phyloP scores from a whole-genome alignment of 1,140 invertebrate species.

The Drosophila lowei region DNA sequence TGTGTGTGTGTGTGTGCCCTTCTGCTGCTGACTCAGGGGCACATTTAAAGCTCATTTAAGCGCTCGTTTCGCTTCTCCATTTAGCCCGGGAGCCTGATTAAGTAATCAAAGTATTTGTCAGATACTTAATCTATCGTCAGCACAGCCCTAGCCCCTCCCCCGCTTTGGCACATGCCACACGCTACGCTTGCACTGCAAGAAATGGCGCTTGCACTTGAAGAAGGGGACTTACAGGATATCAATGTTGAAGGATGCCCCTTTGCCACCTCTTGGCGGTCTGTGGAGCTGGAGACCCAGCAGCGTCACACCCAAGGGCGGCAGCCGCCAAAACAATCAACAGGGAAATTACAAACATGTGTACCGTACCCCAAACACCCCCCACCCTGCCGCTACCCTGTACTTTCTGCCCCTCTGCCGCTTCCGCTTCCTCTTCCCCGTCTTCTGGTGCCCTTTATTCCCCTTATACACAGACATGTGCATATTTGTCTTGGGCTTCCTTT shows the following conservation, averaged over 20 bases:
- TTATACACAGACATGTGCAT: not conserved
- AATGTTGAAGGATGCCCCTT: too few species aligned
- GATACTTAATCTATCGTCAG: constrained; percentile 72
- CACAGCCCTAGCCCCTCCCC: constrained; percentile 35
- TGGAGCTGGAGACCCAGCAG: constrained; percentile 8
- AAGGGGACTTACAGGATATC: too few species aligned
- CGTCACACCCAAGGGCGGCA: constrained; percentile 19
- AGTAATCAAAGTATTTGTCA: constrained; percentile 81
- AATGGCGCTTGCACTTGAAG: too few species aligned
- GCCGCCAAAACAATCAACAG: constrained; percentile 65
- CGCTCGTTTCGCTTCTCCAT: constrained; percentile 64
- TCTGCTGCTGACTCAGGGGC: constrained; percentile 74
- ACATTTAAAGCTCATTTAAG: constrained; percentile 77
- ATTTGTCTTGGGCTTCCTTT: constrained; percentile 13
- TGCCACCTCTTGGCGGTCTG: too few species aligned
- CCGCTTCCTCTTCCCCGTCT: constrained; percentile 6
- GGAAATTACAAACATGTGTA: constrained; percentile 76
- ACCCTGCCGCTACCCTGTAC: not conserved
- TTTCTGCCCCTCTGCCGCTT: not conserved
- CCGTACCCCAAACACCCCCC: constrained; percentile 3
- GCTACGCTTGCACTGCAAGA: constrained; percentile 17
- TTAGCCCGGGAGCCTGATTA: constrained; percentile 63
- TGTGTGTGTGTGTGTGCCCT: constrained; percentile 25
- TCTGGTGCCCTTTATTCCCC: too few species aligned
- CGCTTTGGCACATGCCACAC: constrained; percentile 33